Evolutionary conservation across 1,140 invertebrate genomes (phyloP).

Genomic region (Trichonephila clavata): DNA sequence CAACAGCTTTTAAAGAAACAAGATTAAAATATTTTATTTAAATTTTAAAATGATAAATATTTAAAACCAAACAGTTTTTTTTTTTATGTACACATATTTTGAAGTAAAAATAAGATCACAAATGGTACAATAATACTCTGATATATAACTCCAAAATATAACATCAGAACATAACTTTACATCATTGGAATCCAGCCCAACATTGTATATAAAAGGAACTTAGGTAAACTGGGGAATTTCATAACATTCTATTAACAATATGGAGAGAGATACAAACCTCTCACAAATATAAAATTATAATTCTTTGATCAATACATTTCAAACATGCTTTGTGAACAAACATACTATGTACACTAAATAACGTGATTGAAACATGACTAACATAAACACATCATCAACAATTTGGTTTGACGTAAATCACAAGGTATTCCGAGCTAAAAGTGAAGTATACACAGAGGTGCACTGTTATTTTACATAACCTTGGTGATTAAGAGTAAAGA

Average conservation of each 20-base stretch:
- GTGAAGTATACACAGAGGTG: slow-evolving; percentile 1
- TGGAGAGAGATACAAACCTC: background rate
- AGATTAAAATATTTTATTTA: slow-evolving; percentile 61
- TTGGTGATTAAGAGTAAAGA: background rate
- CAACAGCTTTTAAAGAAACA: slow-evolving; percentile 26
- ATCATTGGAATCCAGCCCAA: slow-evolving; percentile 37
- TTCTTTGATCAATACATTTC: slow-evolving; percentile 46
- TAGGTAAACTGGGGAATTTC: slow-evolving; percentile 29
- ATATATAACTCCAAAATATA: slow-evolving; percentile 28
- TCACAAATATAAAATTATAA: slow-evolving; percentile 60
- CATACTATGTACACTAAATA: slow-evolving; percentile 43
- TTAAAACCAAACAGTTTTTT: slow-evolving; percentile 27
- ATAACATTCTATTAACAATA: slow-evolving; percentile 33
- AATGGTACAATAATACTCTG: background rate
- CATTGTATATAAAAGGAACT: background rate
- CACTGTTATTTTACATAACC: slow-evolving; percentile 14
- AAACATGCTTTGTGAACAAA: slow-evolving; percentile 38
- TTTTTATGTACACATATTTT: slow-evolving; percentile 6
- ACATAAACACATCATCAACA: slow-evolving; percentile 21
- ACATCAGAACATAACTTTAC: slow-evolving; percentile 19
- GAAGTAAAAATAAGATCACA: slow-evolving; percentile 35
- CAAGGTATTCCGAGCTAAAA: slow-evolving; percentile 10
- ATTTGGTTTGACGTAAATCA: slow-evolving; percentile 14
- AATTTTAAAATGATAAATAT: slow-evolving; percentile 41
- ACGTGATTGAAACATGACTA: slow-evolving; percentile 36